Base-by-base conservation (phyloP, 2,113 vertebrate species). In the Odontesthes bonariensis region DNA sequence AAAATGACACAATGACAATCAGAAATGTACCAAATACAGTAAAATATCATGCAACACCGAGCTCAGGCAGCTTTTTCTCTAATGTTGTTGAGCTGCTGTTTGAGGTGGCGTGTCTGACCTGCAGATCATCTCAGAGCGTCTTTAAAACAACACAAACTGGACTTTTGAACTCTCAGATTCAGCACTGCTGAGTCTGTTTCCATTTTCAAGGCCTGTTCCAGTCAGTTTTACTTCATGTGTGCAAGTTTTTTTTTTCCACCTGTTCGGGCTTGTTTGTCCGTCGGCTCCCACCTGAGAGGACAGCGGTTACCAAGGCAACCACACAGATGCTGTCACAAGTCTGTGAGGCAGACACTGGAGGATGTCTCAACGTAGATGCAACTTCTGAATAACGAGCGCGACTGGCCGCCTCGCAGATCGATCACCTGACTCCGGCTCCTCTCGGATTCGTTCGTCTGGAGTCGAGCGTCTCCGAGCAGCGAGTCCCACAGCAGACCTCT, bases 291-390 rank as follows among this genome's bases (percentile, higher is more conserved):
- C 31, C 74, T 59, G 33, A 47, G 44, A 54, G 58, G 52, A n/a
- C 38, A 8, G 8, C 1, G 19, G 59, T 46, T 69, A 22, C 51
- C 42, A 13, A 2, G 46, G 49, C 9, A 63, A 73, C 68, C 40
- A 19, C 19, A 9, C 1, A 10, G 13, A 9, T 54, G 11, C 10
- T n/a, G 59, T 93, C 88, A 95, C 55, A 96, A 83, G 57, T 95
- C 92, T 8, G 89, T 92, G 67, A 96, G 90, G 65, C 92, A 90
- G 54, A 81, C 38, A 56, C 95, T 95, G 80, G 94, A 93, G 2
- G 94, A 94, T 0, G 92, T 94, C 69, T 96, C 94, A 0, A 95
- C 67, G 22, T 92, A 86, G 81, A 96, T 8, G 35, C 83, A 84
- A 3, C 92, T 87, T 3, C 69, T 67, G 27, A 69, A 27, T 23